Evolutionary conservation across 2,113 vertebrate genomes (phyloP).

Genomic region (Telmatochromis bifrenatus): DNA sequence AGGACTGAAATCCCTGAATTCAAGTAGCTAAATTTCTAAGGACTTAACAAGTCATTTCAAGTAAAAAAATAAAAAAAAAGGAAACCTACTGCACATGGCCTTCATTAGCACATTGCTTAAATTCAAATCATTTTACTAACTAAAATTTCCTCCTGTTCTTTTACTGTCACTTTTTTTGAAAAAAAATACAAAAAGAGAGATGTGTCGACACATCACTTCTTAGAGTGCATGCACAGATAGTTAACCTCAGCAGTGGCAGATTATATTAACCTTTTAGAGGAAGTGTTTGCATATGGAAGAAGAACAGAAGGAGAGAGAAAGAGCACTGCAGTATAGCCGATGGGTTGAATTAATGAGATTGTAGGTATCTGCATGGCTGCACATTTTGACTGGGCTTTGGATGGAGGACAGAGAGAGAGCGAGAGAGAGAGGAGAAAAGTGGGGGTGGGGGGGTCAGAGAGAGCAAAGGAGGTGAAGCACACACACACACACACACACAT

Average conservation of each 20-base stretch:
- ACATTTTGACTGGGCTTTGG: slow-evolving; percentile 63
- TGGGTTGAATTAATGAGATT: slow-evolving; percentile 69
- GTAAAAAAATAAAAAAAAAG: not conserved
- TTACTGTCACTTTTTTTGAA: not conserved
- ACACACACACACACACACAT: not conserved
- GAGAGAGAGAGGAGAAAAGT: not conserved
- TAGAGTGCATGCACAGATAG: slow-evolving; percentile 16
- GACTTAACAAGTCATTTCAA: not conserved
- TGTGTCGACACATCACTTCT: slow-evolving; percentile 37
- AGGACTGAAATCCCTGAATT: not conserved
- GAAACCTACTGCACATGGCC: not conserved
- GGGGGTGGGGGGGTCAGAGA: not conserved
- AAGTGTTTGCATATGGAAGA: slow-evolving; percentile 46
- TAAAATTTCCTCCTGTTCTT: not conserved
- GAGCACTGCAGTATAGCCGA: slow-evolving; percentile 35
- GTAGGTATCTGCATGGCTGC: slow-evolving; percentile 70
- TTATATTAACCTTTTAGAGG: slow-evolving; percentile 72
- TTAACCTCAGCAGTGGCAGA: slow-evolving; percentile 52
- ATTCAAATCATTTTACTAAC: not conserved
- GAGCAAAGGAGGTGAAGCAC: not conserved
- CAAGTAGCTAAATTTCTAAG: not conserved
- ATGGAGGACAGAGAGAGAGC: slow-evolving; percentile 5
- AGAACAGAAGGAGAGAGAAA: not conserved
- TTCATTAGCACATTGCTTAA: not conserved
- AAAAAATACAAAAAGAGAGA: not conserved